A percentile compares a stretch with the other conserved stretches of the same genome.
phyloP scores from a whole-genome alignment of 2,113 vertebrate species.

The Mustelus asterias region DNA sequence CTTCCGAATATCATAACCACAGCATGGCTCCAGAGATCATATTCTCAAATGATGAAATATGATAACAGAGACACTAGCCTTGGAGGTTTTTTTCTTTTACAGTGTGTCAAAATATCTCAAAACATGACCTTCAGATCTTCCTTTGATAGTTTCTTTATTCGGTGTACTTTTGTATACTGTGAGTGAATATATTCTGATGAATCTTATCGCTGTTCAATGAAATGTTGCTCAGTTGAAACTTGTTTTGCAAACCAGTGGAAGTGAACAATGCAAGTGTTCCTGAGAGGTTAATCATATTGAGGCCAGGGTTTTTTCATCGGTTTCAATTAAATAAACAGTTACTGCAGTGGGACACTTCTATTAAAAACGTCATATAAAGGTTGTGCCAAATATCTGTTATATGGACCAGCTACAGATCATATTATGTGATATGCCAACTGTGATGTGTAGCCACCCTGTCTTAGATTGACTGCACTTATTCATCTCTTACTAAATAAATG shows the following conservation, averaged over 20 bases:
- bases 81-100: slow-evolving; percentile 13
- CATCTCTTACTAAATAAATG: background rate
- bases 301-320: background rate
- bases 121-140: slow-evolving; percentile 26
- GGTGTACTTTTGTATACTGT: background rate
- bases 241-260: background rate
- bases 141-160: slow-evolving; percentile 34
- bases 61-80: slow-evolving; percentile 17
- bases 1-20: slow-evolving; percentile 27
- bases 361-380: background rate
- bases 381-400: background rate
- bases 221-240: background rate
- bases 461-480: background rate
- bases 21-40: background rate
- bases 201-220: background rate
- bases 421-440: background rate
- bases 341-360: background rate
- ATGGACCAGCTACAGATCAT: background rate
- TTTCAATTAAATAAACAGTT: background rate
- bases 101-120: slow-evolving; percentile 27
- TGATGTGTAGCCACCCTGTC: background rate
- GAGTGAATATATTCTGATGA: background rate
- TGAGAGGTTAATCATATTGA: background rate
- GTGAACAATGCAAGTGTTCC: too few relatives aligned
- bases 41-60: slow-evolving; percentile 18